Evolutionary conservation across 92 coral and sea anemone species (phyloP).

Genomic region (Bergia puertoricense): DNA sequence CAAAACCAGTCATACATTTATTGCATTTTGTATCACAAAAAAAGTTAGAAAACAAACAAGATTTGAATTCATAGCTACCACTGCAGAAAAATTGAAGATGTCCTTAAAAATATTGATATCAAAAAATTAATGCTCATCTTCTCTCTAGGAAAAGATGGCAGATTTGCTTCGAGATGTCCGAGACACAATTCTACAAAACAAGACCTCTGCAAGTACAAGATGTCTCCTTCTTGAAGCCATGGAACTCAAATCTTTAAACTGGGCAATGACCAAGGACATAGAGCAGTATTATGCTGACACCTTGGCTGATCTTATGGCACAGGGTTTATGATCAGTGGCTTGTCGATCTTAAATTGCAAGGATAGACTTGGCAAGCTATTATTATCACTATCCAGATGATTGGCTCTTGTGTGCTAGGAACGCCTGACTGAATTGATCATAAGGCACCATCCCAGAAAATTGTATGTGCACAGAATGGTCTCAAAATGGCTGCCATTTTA

Average conservation of each 20-base stretch:
- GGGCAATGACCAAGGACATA: conserved; percentile 55
- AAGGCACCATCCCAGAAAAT: too few relatives aligned
- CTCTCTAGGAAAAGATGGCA: conserved; percentile 71
- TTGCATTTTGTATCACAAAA: too few relatives aligned
- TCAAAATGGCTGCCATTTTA: too few relatives aligned
- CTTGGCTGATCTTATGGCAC: conserved; percentile 67
- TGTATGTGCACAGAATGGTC: too few relatives aligned
- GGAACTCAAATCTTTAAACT: conserved; percentile 65
- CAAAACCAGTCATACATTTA: too few relatives aligned
- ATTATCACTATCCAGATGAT: too few relatives aligned
- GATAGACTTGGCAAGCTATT: background rate
- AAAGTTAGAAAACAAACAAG: too few relatives aligned
- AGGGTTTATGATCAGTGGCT: background rate
- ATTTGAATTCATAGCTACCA: too few relatives aligned
- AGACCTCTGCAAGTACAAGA: conserved; percentile 67
- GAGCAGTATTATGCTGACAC: conserved; percentile 68
- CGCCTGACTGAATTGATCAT: too few relatives aligned
- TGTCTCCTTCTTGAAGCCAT: conserved; percentile 79
- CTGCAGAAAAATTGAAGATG: background rate
- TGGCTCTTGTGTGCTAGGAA: too few relatives aligned
- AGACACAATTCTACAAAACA: conserved; percentile 62
- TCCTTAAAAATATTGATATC: background rate
- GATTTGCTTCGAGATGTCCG: conserved; percentile 66
- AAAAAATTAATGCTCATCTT: background rate
- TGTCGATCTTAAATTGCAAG: background rate